Evolutionary conservation across 1,140 invertebrate species (phyloP), one percentile per base, ranked within the genome.

Genomic region (Mamestra configurata): DNA sequence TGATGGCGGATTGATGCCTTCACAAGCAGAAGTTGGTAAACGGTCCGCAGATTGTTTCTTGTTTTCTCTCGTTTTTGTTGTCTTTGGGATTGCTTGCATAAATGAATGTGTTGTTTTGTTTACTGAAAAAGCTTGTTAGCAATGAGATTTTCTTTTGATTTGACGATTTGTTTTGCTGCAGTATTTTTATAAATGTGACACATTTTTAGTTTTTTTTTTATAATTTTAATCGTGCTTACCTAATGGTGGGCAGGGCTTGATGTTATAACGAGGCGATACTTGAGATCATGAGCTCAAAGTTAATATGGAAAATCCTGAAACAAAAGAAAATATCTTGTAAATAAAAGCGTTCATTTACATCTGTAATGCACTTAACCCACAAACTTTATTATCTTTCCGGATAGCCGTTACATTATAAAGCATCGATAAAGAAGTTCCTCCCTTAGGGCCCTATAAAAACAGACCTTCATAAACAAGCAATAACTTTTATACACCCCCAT

Each of bases 381-480:
- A 66, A 86, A 85, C 77, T 90, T 90, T 92, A 90, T 86, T 86
- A 85, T 84, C 81, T 87, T 82, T 86, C 88, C 82, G 79, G 79
- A 84, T 82, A 83, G 82, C 81, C 84, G 82, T 86, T 89, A 88
- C 86, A 86, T 89, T 86, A 89, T 87, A 85, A 87, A 86, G 82
- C 83, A 81, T 84, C 84, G 82, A 91, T 90, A 91, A 89, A 89
- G 84, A 84, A 80, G 84, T 85, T 81, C 84, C 83, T 86, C 84
- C 82, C 85, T 88, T 85, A 86, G 82, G 84, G 81, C 80, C 79
- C 85, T 79, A 90, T 90, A 92, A 91, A 90, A 87, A 64, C 84
- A 88, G 87, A 87, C 90, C 89, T 89, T 85, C 86, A 90, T 92
- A 91, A 92, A 91, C 88, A 90, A 92, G 88, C 83, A 85, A 86